A percentile compares a stretch with the other conserved stretches of the same genome.
Evolutionary conservation across 2,797 vertebrate genomes (phyloP).

Genomic region (Sebastes diploproa): DNA sequence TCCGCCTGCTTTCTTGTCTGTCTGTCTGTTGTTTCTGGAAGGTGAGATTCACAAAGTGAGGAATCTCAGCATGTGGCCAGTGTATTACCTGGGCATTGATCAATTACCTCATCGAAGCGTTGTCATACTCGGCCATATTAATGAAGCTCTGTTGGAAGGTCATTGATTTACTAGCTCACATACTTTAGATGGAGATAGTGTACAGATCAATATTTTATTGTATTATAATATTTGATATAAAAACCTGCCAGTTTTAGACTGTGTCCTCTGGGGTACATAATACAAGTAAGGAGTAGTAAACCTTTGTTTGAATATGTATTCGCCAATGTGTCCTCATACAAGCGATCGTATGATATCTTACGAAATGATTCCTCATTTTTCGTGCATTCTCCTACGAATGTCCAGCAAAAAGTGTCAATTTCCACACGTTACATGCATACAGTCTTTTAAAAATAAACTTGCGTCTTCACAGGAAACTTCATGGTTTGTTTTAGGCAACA

Average conservation of each 20-base stretch:
- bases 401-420: too few relatives aligned
- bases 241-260: not conserved
- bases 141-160: not conserved
- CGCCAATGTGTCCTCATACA: not conserved
- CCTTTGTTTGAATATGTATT: not conserved
- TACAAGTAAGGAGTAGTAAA: not conserved
- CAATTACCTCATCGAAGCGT: not conserved
- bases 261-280: not conserved
- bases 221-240: not conserved
- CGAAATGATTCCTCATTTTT: too few relatives aligned
- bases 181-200: not conserved
- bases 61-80: not conserved
- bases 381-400: too few relatives aligned
- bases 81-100: not conserved
- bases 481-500: too few relatives aligned
- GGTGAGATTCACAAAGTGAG: not conserved
- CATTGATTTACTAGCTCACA: not conserved
- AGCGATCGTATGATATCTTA: not conserved
- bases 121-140: not conserved
- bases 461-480: too few relatives aligned
- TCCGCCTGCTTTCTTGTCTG: not conserved
- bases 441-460: too few relatives aligned
- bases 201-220: not conserved
- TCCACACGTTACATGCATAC: too few relatives aligned
- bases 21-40: conserved; percentile 1